These are phyloP conservation scores for Crotophaga sulcirostris DNA, from an alignment of 2,113 vertebrate genomes.

Conservation along the genomic window DNA sequence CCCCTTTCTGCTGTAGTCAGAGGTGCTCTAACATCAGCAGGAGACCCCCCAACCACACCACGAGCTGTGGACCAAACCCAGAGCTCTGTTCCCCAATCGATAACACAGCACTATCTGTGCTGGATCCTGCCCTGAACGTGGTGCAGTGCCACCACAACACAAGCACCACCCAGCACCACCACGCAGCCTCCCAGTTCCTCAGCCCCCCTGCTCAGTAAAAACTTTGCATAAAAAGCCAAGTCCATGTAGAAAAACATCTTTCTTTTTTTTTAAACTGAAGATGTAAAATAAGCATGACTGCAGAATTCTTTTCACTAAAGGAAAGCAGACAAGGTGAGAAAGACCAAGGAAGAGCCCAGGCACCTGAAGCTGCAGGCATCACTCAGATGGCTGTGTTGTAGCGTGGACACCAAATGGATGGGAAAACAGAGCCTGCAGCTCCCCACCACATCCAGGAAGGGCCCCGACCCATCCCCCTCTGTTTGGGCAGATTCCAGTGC, in stretches of 20 bases:
- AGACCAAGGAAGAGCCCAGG: not conserved
- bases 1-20: not conserved
- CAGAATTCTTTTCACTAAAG: not conserved
- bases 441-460: not conserved
- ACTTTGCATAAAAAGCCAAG: not conserved
- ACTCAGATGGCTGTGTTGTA: fast-evolving
- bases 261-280: not conserved
- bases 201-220: not conserved
- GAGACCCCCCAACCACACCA: not conserved
- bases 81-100: not conserved
- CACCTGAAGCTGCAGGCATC: not conserved
- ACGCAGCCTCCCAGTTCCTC: not conserved
- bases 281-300: not conserved
- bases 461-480: not conserved
- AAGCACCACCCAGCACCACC: not conserved
- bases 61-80: not conserved
- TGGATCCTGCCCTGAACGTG: fast-evolving
- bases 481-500: not conserved
- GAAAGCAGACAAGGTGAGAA: not conserved
- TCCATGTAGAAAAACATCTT: not conserved
- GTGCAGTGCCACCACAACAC: not conserved
- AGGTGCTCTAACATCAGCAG: not conserved
- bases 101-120: fast-evolving
- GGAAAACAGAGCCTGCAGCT: not conserved
- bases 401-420: not conserved